These are phyloP conservation scores for Mixornis gularis DNA, from an alignment of 2,113 vertebrate genomes.

Conservation along the genomic window DNA sequence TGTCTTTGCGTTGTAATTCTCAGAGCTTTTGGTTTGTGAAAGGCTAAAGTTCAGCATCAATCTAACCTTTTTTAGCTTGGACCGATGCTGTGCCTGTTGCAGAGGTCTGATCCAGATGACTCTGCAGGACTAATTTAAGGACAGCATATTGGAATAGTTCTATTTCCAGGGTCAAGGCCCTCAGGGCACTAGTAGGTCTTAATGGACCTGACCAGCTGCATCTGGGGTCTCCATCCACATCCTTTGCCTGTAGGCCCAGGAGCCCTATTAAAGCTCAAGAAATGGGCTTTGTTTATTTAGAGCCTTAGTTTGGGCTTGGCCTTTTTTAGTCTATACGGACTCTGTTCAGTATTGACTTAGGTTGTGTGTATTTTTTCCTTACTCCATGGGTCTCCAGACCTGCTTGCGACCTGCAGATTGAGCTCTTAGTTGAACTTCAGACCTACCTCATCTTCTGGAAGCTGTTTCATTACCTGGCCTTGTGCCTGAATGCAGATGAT, in stretches of 20 bases:
- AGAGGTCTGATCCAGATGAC: neutral
- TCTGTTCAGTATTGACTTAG: rapidly evolving
- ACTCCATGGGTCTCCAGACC: rapidly evolving
- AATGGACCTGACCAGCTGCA: neutral
- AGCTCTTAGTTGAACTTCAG: neutral
- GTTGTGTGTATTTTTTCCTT: rapidly evolving
- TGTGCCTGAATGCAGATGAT: neutral
- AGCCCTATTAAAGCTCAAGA: neutral
- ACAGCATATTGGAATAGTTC: neutral
- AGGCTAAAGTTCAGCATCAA: neutral
- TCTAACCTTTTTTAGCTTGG: neutral
- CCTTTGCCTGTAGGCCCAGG: neutral
- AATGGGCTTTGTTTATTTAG: rapidly evolving
- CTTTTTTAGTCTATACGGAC: rapidly evolving
- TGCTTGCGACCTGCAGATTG: neutral
- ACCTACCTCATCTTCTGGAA: rapidly evolving
- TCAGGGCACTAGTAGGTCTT: neutral
- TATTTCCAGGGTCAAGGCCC: neutral
- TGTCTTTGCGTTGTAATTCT: neutral
- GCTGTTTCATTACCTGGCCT: neutral
- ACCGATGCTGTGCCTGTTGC: neutral
- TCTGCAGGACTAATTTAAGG: neutral
- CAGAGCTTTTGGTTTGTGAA: neutral
- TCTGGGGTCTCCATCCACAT: neutral
- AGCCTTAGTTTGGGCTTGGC: rapidly evolving